phyloP scores from a whole-genome alignment of 2,797 vertebrate species.

The Anolis apletophallus region DNA sequence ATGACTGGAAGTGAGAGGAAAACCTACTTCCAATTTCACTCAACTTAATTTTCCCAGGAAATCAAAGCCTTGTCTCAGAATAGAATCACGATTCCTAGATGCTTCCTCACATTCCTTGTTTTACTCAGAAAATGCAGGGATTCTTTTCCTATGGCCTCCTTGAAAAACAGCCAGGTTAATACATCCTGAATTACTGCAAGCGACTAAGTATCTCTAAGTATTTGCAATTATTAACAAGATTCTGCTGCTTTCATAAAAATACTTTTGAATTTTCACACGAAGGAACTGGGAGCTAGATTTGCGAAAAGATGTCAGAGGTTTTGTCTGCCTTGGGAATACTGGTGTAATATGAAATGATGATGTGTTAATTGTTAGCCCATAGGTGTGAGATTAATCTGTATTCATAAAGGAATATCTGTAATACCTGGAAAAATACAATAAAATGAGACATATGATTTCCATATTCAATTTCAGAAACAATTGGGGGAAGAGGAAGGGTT shows the following conservation, averaged over 20 bases:
- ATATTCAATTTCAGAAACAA: slow-evolving; percentile 32
- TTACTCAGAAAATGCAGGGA: not conserved
- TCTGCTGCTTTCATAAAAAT: not conserved
- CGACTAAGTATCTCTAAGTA: not conserved
- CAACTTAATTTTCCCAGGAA: too few species aligned
- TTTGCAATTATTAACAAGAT: not conserved
- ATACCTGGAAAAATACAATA: not conserved
- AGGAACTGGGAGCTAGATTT: slow-evolving; percentile 21
- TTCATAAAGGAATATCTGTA: slow-evolving; percentile 19
- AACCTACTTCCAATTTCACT: too few species aligned
- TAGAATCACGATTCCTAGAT: not conserved
- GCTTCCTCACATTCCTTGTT: not conserved
- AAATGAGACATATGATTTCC: slow-evolving; percentile 8
- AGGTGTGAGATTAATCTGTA: slow-evolving; percentile 32
- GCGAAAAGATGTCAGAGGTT: slow-evolving; percentile 47
- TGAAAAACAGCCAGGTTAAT: not conserved
- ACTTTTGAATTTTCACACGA: not conserved
- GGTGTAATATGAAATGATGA: slow-evolving; percentile 59
- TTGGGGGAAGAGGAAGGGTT: not conserved
- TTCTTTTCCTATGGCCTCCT: not conserved
- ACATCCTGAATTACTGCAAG: not conserved
- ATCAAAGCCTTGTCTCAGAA: not conserved
- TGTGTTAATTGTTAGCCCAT: slow-evolving; percentile 52
- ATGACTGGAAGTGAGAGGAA: too few species aligned
- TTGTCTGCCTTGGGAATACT: slow-evolving; percentile 47